Conservation (phyloP, 1,140 invertebrate genomes). For the Pteromalus puparum region DNA sequence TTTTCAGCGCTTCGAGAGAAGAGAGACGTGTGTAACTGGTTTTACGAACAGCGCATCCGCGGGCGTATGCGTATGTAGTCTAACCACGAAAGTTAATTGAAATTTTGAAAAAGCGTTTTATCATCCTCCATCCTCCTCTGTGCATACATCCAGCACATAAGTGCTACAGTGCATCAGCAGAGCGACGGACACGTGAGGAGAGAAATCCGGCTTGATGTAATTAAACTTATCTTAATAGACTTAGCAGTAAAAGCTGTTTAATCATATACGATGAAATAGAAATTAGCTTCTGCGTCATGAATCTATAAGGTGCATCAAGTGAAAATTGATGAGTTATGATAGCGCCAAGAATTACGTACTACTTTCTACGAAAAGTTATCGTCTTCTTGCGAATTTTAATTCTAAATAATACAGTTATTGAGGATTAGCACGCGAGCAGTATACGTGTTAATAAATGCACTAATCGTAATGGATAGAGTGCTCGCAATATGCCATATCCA, state of each 20-base stretch:
- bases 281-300: conserved; percentile 1
- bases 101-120: conserved; percentile 42
- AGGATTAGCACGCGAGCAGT: background rate
- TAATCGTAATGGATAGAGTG: background rate
- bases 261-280: conserved; percentile 43
- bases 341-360: conserved; percentile 15
- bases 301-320: conserved; percentile 1
- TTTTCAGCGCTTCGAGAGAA: background rate
- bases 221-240: conserved; percentile 45
- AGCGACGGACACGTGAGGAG: background rate
- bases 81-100: conserved; percentile 41
- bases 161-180: background rate
- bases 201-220: conserved; percentile 10
- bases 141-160: background rate
- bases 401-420: background rate
- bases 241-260: conserved; percentile 25
- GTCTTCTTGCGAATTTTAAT: background rate
- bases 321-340: conserved; percentile 17
- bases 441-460: background rate
- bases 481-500: background rate
- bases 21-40: background rate
- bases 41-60: background rate
- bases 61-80: background rate
- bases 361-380: background rate
- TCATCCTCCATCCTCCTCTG: background rate